phyloP scores from a whole-genome alignment of 2,888 invertebrate species.

The Chaitophorus viminalis region DNA sequence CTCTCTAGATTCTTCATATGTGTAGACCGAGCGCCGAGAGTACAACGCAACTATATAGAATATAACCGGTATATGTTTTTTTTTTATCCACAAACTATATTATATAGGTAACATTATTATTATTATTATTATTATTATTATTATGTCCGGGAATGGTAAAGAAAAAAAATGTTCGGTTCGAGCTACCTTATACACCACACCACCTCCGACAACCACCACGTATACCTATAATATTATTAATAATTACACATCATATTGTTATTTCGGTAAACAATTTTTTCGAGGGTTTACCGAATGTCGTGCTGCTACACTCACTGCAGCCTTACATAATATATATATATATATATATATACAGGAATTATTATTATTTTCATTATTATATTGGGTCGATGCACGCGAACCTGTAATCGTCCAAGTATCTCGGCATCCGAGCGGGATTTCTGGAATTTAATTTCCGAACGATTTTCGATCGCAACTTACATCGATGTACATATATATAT shows the following conservation, averaged over 20 bases:
- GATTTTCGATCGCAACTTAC: neutral
- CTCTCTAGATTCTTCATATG: neutral
- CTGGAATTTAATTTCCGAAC: neutral
- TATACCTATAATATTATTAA: neutral
- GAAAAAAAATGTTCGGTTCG: slow-evolving; percentile 1
- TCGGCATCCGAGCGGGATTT: neutral
- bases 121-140: too few species aligned
- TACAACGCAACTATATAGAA: slow-evolving; percentile 12
- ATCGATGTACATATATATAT: neutral
- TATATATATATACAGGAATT: too few species aligned
- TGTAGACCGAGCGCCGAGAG: neutral
- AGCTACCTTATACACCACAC: slow-evolving; percentile 51
- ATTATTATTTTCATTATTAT: too few species aligned
- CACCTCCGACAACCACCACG: neutral
- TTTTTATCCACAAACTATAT: neutral
- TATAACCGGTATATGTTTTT: slow-evolving; percentile 38
- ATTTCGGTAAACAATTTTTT: slow-evolving; percentile 29
- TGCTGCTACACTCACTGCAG: neutral
- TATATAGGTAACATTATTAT: too few species aligned
- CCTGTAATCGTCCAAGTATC: neutral
- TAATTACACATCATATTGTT: neutral
- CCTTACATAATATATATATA: too few species aligned
- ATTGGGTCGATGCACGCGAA: slow-evolving; percentile 14
- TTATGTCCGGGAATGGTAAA: neutral
- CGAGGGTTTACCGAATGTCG: neutral